Percentiles rank a stretch among this genome's conserved stretches.
Evolutionary conservation across 2,113 vertebrate genomes (phyloP).

Genomic region (Phyllostomus hastatus): DNA sequence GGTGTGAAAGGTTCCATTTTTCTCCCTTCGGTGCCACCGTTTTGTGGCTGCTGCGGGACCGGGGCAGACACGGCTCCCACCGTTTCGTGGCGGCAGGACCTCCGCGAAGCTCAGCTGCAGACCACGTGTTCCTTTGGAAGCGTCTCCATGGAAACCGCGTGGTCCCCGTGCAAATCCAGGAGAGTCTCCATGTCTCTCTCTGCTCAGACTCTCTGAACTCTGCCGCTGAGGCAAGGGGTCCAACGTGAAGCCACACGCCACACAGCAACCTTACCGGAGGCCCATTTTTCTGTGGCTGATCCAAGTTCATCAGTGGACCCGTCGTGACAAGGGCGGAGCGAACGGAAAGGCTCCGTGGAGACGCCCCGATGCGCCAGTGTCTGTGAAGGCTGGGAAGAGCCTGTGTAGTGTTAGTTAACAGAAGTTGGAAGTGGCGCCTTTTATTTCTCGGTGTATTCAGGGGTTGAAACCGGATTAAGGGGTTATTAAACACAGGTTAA

Average conservation of each 20-base stretch:
- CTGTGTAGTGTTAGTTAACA: not conserved
- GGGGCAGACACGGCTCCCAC: slow-evolving; percentile 53
- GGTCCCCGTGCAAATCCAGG: not conserved
- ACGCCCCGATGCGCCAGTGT: fast-evolving
- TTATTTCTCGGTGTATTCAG: slow-evolving; percentile 10
- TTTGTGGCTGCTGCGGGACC: slow-evolving; percentile 62
- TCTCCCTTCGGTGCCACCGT: slow-evolving; percentile 49
- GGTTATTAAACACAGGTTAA: slow-evolving; percentile 46
- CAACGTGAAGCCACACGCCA: not conserved
- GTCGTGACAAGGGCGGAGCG: not conserved
- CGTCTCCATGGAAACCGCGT: slow-evolving; percentile 21
- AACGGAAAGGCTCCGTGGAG: fast-evolving
- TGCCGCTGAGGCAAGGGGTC: not conserved
- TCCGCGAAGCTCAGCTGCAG: slow-evolving; percentile 46
- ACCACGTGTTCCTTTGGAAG: slow-evolving; percentile 53
- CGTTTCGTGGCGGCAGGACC: slow-evolving; percentile 62
- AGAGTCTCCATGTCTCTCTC: not conserved
- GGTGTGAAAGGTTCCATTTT: slow-evolving; percentile 9
- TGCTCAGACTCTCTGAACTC: not conserved
- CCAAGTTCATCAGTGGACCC: not conserved
- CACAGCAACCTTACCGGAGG: not conserved
- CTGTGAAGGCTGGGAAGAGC: not conserved
- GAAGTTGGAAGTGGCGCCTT: not conserved
- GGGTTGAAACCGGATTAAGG: not conserved
- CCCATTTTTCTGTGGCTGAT: not conserved